Evolutionary conservation across 2,888 invertebrate species (phyloP).

Genomic region (Stegophylla sp.): DNA sequence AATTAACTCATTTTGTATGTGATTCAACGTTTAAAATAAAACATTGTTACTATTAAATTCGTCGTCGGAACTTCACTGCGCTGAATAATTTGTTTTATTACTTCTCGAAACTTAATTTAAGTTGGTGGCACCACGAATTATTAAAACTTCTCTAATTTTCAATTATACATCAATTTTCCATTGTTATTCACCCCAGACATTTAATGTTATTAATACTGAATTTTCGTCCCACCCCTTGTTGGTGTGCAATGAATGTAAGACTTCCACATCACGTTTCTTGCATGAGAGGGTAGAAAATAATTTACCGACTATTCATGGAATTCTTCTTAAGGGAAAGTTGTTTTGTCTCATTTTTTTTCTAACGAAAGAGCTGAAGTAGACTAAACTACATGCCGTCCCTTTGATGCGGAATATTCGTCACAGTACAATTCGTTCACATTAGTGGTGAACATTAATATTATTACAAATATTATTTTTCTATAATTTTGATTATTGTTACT

Average conservation of each 20-base stretch:
- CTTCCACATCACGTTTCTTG: conserved; percentile 24
- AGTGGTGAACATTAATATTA: too few relatives aligned
- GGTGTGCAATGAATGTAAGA: conserved; percentile 11
- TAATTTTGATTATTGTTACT: too few relatives aligned
- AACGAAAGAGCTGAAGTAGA: too few relatives aligned
- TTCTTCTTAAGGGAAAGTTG: conserved; percentile 11
- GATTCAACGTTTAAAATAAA: not conserved
- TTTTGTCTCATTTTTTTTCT: not conserved
- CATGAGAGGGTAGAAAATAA: not conserved
- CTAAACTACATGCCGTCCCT: too few relatives aligned
- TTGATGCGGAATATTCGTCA: too few relatives aligned
- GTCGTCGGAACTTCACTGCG: not conserved
- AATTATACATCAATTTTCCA: conserved; percentile 18
- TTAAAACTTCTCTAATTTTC: not conserved
- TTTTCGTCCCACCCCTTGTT: not conserved
- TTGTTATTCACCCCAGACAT: conserved; percentile 16
- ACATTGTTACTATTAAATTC: not conserved
- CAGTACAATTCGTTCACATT: too few relatives aligned
- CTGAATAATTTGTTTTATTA: not conserved
- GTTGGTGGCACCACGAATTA: not conserved
- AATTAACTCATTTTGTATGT: too few relatives aligned
- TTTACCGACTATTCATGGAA: conserved; percentile 17
- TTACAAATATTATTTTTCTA: too few relatives aligned
- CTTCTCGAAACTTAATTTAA: not conserved
- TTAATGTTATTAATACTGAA: conserved; percentile 22